Evolutionary conservation across 2,113 vertebrate species (phyloP).

Genomic region (Strigops habroptila): DNA sequence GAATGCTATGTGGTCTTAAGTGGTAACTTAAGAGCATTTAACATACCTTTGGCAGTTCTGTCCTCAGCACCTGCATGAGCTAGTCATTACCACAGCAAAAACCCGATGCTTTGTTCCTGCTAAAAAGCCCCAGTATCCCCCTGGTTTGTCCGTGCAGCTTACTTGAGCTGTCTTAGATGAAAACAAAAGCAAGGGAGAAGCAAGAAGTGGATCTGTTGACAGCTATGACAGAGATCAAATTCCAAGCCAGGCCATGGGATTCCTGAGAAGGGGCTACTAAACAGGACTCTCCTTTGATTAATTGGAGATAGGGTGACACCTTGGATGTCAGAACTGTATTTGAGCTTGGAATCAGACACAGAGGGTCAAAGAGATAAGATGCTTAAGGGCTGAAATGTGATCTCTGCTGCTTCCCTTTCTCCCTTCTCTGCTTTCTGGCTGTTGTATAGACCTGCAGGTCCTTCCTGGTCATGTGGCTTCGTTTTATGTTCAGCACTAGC

Average conservation of each 20-base stretch:
- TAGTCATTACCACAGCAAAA: background rate
- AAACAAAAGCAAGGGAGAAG: constrained; percentile 48
- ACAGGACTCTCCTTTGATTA: constrained; percentile 53
- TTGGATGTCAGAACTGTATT: constrained; percentile 39
- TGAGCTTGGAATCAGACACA: background rate
- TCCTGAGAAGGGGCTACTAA: constrained; percentile 27
- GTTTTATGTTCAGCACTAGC: background rate
- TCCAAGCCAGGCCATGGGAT: constrained; percentile 41
- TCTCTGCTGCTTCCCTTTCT: background rate
- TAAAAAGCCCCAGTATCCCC: background rate
- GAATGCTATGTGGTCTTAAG: background rate
- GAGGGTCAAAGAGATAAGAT: constrained; percentile 29
- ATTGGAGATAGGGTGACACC: constrained; percentile 40
- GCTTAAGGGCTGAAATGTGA: constrained; percentile 27
- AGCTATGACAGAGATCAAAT: constrained; percentile 49
- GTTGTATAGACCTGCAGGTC: background rate
- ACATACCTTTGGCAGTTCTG: background rate
- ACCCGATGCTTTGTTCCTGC: background rate
- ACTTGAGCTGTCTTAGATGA: background rate
- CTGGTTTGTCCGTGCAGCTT: background rate
- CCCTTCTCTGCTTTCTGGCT: background rate
- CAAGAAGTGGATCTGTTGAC: constrained; percentile 48
- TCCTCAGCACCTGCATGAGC: background rate
- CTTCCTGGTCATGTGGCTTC: background rate
- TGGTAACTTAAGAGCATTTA: background rate